A percentile compares a stretch with the other conserved stretches of the same genome.
These are phyloP conservation scores for Leguminivora glycinivorella DNA, from an alignment of 1,140 invertebrate species.

Conservation along the genomic window DNA sequence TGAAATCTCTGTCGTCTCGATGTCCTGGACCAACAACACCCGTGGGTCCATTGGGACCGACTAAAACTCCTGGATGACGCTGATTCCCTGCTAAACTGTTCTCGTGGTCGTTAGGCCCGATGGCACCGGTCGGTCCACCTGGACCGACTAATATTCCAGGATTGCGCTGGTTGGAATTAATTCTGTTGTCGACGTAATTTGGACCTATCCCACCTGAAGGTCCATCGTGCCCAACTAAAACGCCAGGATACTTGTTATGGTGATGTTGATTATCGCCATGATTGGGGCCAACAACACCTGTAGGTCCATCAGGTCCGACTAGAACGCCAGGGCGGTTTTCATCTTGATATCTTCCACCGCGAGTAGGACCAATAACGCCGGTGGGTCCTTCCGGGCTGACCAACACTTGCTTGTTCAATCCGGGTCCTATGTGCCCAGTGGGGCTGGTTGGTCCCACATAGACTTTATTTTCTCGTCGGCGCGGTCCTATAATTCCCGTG, in stretches of 20 bases:
- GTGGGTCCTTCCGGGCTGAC: background rate
- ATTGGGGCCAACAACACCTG: slow-evolving; percentile 55
- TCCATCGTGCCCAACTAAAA: slow-evolving; percentile 80
- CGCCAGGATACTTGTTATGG: slow-evolving; percentile 46
- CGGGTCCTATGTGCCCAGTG: slow-evolving; percentile 63
- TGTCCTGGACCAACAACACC: slow-evolving; percentile 72
- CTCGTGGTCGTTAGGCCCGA: slow-evolving; percentile 52
- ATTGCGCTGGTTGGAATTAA: slow-evolving; percentile 26
- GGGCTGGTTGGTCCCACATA: slow-evolving; percentile 78
- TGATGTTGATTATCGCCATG: background rate
- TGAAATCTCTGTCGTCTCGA: slow-evolving; percentile 4
- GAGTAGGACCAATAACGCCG: background rate
- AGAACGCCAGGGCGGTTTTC: slow-evolving; percentile 58
- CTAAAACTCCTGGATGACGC: slow-evolving; percentile 67
- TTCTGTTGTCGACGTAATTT: background rate
- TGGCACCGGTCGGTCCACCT: slow-evolving; percentile 76
- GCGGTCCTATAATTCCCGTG: slow-evolving; percentile 58
- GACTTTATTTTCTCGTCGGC: slow-evolving; percentile 31
- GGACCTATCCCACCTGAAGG: slow-evolving; percentile 67
- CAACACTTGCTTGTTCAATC: slow-evolving; percentile 38
- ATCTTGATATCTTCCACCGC: background rate
- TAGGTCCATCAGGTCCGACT: slow-evolving; percentile 79
- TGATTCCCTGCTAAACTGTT: slow-evolving; percentile 40
- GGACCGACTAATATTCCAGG: slow-evolving; percentile 79
- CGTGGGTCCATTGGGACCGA: slow-evolving; percentile 80